Conservation (phyloP, 35 echinoderm and acorn worm species). For the Heliocidaris tuberculata region DNA sequence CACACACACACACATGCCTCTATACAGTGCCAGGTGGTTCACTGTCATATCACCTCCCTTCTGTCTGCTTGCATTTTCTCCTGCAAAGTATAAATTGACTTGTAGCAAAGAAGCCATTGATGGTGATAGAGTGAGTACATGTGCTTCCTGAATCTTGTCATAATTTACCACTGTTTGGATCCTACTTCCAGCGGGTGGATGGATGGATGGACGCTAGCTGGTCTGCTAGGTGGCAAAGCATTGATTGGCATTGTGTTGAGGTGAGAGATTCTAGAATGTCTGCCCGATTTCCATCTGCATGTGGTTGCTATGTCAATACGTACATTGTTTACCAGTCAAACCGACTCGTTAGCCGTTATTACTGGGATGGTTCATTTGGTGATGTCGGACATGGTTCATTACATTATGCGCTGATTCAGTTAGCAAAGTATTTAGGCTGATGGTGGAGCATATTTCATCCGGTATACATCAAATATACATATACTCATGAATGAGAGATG, state of each 20-base stretch:
- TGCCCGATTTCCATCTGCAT: neutral
- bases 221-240: neutral
- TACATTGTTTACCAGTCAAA: neutral
- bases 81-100: constrained; percentile 31
- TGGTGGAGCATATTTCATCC: too few relatives aligned
- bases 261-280: neutral
- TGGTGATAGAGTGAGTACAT: neutral
- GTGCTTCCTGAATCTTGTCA: constrained; percentile 9
- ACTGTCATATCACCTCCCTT: neutral
- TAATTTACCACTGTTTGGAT: constrained; percentile 2
- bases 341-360: neutral
- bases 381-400: neutral
- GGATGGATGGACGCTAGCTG: neutral
- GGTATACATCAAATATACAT: too few relatives aligned
- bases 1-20: neutral
- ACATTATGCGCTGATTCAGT: neutral
- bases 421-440: too few relatives aligned
- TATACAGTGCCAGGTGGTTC: neutral
- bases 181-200: neutral
- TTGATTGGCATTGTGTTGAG: neutral
- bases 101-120: constrained; percentile 16
- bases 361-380: neutral
- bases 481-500: too few relatives aligned
- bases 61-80: constrained; percentile 6
- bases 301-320: neutral